Conservation (phyloP, 1,140 invertebrate genomes). For the Drosophila melanica region DNA sequence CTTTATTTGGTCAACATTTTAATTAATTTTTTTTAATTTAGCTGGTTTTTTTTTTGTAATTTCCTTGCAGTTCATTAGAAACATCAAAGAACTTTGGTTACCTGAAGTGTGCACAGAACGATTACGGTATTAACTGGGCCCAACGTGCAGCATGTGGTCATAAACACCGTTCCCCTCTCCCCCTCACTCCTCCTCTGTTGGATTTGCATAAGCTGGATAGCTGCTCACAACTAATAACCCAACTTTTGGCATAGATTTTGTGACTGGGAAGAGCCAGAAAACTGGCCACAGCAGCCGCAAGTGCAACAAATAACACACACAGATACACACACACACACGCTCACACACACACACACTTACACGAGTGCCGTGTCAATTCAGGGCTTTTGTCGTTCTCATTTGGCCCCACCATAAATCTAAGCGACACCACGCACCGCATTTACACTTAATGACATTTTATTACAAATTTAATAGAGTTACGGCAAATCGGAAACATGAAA, state of each 20-base stretch:
- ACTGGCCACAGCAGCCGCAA: slow-evolving; percentile 42
- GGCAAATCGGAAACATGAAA: slow-evolving; percentile 33
- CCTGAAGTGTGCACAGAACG: too few species aligned
- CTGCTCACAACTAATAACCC: slow-evolving; percentile 48
- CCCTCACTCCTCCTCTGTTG: too few species aligned
- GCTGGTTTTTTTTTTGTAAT: too few species aligned
- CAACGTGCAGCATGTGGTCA: too few species aligned
- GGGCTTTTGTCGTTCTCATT: slow-evolving; percentile 35
- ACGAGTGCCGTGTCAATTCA: not conserved
- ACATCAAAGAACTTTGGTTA: too few species aligned
- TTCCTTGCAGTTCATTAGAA: too few species aligned
- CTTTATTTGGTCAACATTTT: too few species aligned
- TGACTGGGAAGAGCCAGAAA: not conserved
- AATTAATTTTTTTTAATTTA: too few species aligned
- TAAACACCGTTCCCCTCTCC: too few species aligned
- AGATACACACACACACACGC: slow-evolving; percentile 13
- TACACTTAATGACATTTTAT: slow-evolving; percentile 76
- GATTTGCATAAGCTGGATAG: slow-evolving; percentile 47
- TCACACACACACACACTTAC: slow-evolving; percentile 6
- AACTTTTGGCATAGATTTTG: slow-evolving; percentile 50
- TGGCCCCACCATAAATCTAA: slow-evolving; percentile 62
- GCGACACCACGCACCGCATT: slow-evolving; percentile 47
- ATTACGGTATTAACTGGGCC: too few species aligned
- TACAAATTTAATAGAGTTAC: slow-evolving; percentile 58
- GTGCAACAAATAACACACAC: slow-evolving; percentile 18